Conservation (phyloP, 1,140 invertebrate species). For the fruit fly (Drosophila melanogaster) region Release_6_plus_ISO1_MT NC_004354.4:4499001-4499500, state of each 20-base stretch:
- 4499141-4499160: conserved; percentile 63
- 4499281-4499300: too few species aligned
- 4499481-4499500: conserved; percentile 73
- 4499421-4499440: conserved; percentile 13
- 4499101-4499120: conserved; percentile 22
- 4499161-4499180: conserved; percentile 50
- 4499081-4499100: neutral
- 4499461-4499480: neutral
- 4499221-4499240: conserved; percentile 1
- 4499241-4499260: conserved; percentile 29
- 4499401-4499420: conserved; percentile 27
- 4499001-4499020: conserved; percentile 5
- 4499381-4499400: conserved; percentile 44
- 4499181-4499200: conserved; percentile 55
- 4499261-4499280: neutral
- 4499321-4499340: conserved; percentile 47
- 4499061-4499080: neutral
- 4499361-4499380: conserved; percentile 69
- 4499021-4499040: neutral
- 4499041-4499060: neutral
- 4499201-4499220: conserved; percentile 13
- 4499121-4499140: conserved; percentile 14
- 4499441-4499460: neutral
- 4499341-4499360: conserved; percentile 79
- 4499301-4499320: neutral